Evolutionary conservation across 1,140 invertebrate genomes (phyloP).

Genomic region (Zaprionus inermis): DNA sequence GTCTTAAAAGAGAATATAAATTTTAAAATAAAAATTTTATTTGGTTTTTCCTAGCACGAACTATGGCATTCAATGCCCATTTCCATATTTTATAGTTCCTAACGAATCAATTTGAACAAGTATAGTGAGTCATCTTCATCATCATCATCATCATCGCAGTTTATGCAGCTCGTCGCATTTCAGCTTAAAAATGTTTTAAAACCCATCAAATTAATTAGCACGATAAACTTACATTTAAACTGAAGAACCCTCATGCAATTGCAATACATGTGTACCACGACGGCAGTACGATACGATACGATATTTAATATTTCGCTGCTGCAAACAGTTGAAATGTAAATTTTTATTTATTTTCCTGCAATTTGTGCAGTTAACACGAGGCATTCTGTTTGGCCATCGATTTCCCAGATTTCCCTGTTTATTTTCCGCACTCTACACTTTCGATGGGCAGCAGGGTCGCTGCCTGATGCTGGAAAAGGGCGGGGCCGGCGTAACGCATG

Average conservation of each 20-base stretch:
- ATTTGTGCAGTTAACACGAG: constrained; percentile 39
- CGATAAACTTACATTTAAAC: constrained; percentile 36
- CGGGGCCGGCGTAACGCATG: constrained; percentile 5
- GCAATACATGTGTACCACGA: neutral
- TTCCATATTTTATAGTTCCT: neutral
- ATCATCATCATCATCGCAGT: neutral
- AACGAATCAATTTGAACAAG: neutral
- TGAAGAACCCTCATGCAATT: constrained; percentile 25
- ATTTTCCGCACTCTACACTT: constrained; percentile 7
- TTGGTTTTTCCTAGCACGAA: neutral
- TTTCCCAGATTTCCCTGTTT: constrained; percentile 36
- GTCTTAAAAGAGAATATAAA: neutral
- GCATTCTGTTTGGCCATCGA: constrained; percentile 23
- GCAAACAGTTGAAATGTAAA: constrained; percentile 43
- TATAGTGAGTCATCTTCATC: neutral
- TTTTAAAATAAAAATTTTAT: neutral
- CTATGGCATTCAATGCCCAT: neutral
- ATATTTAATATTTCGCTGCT: constrained; percentile 35
- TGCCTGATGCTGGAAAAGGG: neutral
- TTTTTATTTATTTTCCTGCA: constrained; percentile 39
- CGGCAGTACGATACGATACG: neutral
- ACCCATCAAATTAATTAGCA: constrained; percentile 53
- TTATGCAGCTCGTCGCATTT: neutral
- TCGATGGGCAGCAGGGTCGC: neutral
- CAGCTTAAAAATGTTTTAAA: constrained; percentile 23